phyloP scores from a whole-genome alignment of 2,797 vertebrate species.

The Poeciliopsis infans region DNA sequence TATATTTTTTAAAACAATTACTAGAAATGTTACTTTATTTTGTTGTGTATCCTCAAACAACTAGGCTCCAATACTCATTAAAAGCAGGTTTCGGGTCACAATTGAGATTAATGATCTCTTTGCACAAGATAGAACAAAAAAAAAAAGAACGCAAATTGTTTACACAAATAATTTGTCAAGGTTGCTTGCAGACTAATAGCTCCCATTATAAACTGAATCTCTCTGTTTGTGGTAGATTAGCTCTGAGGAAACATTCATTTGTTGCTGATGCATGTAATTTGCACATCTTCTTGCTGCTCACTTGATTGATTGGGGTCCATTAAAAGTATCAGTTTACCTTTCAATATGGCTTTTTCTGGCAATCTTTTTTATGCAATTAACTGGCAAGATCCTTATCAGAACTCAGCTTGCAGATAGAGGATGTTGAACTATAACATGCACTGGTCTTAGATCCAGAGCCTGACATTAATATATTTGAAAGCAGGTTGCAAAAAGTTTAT shows the following conservation, averaged over 20 bases:
- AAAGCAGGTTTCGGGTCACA: neutral
- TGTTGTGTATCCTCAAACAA: neutral
- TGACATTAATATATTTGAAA: neutral
- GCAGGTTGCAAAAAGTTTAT: neutral
- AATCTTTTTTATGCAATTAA: slow-evolving; percentile 14
- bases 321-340: slow-evolving; percentile 10
- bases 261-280: neutral
- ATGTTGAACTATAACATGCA: neutral
- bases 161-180: neutral
- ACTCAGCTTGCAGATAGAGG: neutral
- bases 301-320: slow-evolving; percentile 5
- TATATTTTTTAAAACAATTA: slow-evolving; percentile 11
- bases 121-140: neutral
- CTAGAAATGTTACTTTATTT: neutral
- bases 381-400: slow-evolving; percentile 12
- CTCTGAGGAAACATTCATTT: slow-evolving; percentile 30
- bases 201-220: slow-evolving; percentile 11
- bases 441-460: neutral
- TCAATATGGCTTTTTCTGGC: neutral
- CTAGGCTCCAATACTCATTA: neutral
- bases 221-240: slow-evolving; percentile 14
- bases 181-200: slow-evolving; percentile 6
- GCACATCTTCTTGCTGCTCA: slow-evolving; percentile 3
- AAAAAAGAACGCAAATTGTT: slow-evolving; percentile 12
- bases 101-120: neutral